Evolutionary conservation across 2,888 invertebrate species (phyloP).

Genomic region (Tetranychus truncatus): DNA sequence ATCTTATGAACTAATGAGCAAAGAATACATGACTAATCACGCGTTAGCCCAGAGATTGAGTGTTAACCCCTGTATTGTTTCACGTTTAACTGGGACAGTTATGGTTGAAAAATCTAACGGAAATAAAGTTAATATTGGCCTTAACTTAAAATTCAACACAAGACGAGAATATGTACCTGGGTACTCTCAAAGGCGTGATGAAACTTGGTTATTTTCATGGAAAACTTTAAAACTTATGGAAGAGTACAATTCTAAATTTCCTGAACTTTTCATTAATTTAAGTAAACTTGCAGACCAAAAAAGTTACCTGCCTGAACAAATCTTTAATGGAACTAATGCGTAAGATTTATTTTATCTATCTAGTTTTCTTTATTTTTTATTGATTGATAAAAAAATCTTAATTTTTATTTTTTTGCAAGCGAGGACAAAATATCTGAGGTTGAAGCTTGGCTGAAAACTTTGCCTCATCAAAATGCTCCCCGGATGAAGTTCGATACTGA

Average conservation of each 20-base stretch:
- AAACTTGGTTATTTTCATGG: conserved; percentile 58
- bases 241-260: conserved; percentile 51
- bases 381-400: too few species aligned
- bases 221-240: conserved; percentile 50
- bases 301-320: conserved; percentile 46
- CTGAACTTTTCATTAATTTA: conserved; percentile 50
- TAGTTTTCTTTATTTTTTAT: too few species aligned
- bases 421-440: conserved; percentile 33
- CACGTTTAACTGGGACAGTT: conserved; percentile 68
- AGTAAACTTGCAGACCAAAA: conserved; percentile 37
- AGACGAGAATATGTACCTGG: conserved; percentile 41
- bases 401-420: too few species aligned
- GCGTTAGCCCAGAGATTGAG: conserved; percentile 33
- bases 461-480: conserved; percentile 45
- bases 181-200: conserved; percentile 28
- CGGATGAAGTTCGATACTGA: conserved; percentile 51
- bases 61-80: conserved; percentile 50
- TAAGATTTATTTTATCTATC: conserved; percentile 32
- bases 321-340: conserved; percentile 45
- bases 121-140: conserved; percentile 52
- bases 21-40: conserved; percentile 32
- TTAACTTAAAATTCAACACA: conserved; percentile 76
- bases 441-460: conserved; percentile 48
- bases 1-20: conserved; percentile 29
- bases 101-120: conserved; percentile 38